Percentiles rank a stretch among this genome's conserved stretches.
These are phyloP conservation scores for Caenorhabditis plicata DNA, from an alignment of 2,888 invertebrate genomes.

Conservation along the genomic window DNA sequence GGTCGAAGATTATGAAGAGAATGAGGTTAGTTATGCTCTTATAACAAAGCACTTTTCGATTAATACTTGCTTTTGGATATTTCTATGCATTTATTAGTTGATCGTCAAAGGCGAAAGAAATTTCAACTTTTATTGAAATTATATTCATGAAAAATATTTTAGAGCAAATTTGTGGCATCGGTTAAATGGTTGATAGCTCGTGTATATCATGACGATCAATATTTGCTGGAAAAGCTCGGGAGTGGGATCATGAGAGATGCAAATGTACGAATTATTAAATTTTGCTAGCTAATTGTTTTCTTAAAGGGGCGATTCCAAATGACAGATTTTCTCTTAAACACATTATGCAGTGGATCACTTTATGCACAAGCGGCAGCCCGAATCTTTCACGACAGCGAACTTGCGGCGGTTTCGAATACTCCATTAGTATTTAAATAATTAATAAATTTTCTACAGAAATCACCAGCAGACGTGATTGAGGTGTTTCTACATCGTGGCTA, in stretches of 20 bases:
- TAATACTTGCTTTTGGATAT: not conserved
- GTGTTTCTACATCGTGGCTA: slow-evolving; percentile 60
- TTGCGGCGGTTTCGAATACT: slow-evolving; percentile 50
- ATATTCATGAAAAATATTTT: slow-evolving; percentile 3
- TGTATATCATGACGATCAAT: slow-evolving; percentile 55
- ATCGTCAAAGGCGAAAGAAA: slow-evolving; percentile 11
- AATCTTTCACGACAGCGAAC: slow-evolving; percentile 65
- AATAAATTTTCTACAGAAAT: slow-evolving; percentile 39
- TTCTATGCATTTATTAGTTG: slow-evolving; percentile 27
- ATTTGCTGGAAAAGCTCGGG: slow-evolving; percentile 60
- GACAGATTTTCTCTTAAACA: slow-evolving; percentile 47
- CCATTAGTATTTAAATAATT: not conserved
- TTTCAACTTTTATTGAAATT: not conserved
- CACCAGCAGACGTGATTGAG: slow-evolving; percentile 67
- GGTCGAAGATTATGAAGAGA: slow-evolving; percentile 34
- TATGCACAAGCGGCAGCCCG: slow-evolving; percentile 68
- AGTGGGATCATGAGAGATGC: slow-evolving; percentile 53
- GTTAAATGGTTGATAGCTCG: slow-evolving; percentile 62
- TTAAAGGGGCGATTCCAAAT: slow-evolving; percentile 50
- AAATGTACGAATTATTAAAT: slow-evolving; percentile 38
- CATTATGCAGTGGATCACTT: slow-evolving; percentile 65
- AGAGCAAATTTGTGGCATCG: slow-evolving; percentile 64
- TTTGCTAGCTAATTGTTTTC: too few relatives aligned
- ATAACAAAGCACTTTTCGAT: not conserved
- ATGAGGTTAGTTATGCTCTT: slow-evolving; percentile 16